Base-by-base conservation (phyloP, 2,888 invertebrate genomes). In the Dorcus parallelipipedus region DNA sequence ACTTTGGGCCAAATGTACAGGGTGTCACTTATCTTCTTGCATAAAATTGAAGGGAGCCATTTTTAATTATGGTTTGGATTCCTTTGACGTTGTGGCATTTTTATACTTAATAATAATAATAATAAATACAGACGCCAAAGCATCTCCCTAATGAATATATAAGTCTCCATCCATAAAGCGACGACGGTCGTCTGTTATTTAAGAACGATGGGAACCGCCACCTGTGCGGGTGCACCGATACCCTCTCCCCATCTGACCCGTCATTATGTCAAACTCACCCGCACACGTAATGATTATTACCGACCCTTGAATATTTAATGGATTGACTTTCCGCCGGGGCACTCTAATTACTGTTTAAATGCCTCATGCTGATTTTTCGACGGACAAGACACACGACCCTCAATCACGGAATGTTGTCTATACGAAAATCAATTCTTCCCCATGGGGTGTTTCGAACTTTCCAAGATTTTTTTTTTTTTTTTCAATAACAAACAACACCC, bases 291-390 rank as follows among this genome's bases (percentile, higher is more conserved):
- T 54, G 58, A 58, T 58, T 54, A 54, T 54, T 54, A 58, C 70
- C 69, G 65, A 66, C 66, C 62, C 55, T 48, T 74, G 72, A 72
- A 74, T 74, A 70, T 70, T 73, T 73, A 64, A 74, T 72, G 60
- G 60, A 59, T 69, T 73, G 74, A 73, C 74, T 74, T 57, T 73
- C 68, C 70, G 69, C 68, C 63, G 65, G 59, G 62, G 51, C 42
- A 40, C 56, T 58, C 49, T 65, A 67, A 67, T 65, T 64, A 67
- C 65, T 61, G 62, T 62, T 65, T 66, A 65, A 67, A 66, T 62
- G 60, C 54, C 60, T 56, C 56, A 55, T 61, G 64, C 56, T 56
- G 62, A 56, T 63, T 63, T 59, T 39, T 45, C 41, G 47, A 59
- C 54, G 26, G 26, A 33, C 26, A 33, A 33, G 26, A 33, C 7